phyloP scores from a whole-genome alignment of 2,113 vertebrate species.

The Apodemus sylvaticus region DNA sequence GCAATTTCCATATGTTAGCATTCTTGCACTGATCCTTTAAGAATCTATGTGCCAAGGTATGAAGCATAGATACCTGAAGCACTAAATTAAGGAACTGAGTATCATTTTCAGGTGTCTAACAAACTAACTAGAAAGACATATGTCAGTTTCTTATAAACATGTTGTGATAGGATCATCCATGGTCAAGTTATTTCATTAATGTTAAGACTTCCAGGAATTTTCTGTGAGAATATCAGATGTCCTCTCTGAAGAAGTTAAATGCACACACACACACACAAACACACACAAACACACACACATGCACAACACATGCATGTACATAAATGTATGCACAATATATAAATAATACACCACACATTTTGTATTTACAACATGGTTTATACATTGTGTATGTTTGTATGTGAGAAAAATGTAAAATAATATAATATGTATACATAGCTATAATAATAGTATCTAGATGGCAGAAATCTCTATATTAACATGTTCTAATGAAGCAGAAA shows the following conservation, averaged over 20 bases:
- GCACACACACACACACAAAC: not conserved
- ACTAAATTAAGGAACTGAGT: constrained; percentile 3
- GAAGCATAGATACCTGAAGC: not conserved
- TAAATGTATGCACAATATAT: too few species aligned
- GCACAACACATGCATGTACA: not conserved
- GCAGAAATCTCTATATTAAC: constrained; percentile 5
- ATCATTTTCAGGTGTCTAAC: not conserved
- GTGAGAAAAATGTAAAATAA: constrained; percentile 14
- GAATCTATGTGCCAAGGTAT: not conserved
- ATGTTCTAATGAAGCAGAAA: not conserved
- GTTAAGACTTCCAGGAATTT: not conserved
- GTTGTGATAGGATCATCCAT: not conserved
- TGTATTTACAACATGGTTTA: not conserved
- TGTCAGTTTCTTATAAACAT: not conserved
- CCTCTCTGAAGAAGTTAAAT: not conserved
- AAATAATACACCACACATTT: not conserved
- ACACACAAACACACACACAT: not conserved
- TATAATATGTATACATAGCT: not conserved
- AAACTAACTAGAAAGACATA: not conserved
- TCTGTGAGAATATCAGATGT: not conserved
- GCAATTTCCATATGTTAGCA: not conserved
- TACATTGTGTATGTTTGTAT: not conserved
- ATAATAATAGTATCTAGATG: not conserved
- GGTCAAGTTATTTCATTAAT: not conserved
- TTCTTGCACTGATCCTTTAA: not conserved